Evolutionary conservation across 64 coral and sea anemone genomes (phyloP), one percentile per base, ranked within the genome.

Genomic region (Cladopsammia gracilis): DNA sequence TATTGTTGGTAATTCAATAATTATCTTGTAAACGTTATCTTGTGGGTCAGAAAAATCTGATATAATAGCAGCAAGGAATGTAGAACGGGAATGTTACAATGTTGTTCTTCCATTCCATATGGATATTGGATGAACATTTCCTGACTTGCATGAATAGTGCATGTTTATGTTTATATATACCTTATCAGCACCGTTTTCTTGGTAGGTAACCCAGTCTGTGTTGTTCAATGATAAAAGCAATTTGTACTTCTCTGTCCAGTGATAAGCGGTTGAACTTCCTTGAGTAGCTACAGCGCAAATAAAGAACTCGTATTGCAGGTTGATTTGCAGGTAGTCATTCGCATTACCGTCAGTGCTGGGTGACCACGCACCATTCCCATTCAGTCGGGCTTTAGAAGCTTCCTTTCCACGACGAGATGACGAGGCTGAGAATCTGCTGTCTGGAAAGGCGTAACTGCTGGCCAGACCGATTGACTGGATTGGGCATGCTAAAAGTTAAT

Each of bases 271-370:
- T 0, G 59, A 2, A 16, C 48, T 12, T 85, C 81, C 81, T 49
- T 85, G 81, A 45, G 79, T 83, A 20, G 79, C 79, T 20, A 83
- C 79, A 14, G 79, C 58, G 49, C 79, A 83, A 25, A 83, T 69
- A 20, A 65, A 25, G 16, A 10, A 84, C 3, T 48, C 60, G 1
- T 46, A 19, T 10, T 65, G 14, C 6, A 84, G 60, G 23, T 67
- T 43, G 15, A 84, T 68, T 62, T 84, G 81, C 23, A 84, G 60
- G 58, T 43, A 84, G 81, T 84, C 81, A 23, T 18, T 65, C n/a
- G 61, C 34, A 24, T 46, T 11, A 46, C 15, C 18, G 7, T 46
- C 4, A 47, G 5, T 44, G 0, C 0, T 11, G 15, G 81, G 81
- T 65, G 42, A 64, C 81, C 81, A 84, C 0, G 14, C 79, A 53